These are phyloP conservation scores for Flexamia atlantica DNA, from an alignment of 2,888 invertebrate genomes.

Conservation along the genomic window DNA sequence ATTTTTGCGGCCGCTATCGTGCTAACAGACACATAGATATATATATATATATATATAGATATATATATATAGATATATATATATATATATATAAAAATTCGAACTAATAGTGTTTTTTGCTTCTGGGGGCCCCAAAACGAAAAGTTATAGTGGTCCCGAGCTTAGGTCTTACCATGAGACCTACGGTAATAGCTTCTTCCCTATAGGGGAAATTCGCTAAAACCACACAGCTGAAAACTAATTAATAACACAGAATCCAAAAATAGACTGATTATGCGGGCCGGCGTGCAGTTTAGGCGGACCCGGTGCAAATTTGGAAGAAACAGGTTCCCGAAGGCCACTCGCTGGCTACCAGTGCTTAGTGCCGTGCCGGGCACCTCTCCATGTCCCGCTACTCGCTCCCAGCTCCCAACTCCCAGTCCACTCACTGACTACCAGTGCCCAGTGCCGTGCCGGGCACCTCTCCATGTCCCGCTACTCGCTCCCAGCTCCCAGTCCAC, in stretches of 20 bases:
- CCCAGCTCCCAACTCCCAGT: not conserved
- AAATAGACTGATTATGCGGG: slow-evolving; percentile 34
- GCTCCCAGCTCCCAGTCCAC: not conserved
- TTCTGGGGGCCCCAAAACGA: no score
- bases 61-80: no score
- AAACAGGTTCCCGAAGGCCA: slow-evolving; percentile 33
- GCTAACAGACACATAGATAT: no score
- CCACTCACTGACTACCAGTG: not conserved
- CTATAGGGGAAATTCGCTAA: no score
- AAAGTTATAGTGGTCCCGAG: no score
- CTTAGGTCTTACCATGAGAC: no score
- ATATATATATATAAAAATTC: no score
- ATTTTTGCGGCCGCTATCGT: no score
- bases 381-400: not conserved
- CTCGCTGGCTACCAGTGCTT: not conserved
- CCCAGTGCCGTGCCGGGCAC: not conserved
- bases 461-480: not conserved
- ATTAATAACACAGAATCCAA: not conserved
- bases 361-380: not conserved
- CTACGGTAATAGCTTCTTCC: no score
- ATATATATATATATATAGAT: no score
- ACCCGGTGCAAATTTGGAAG: slow-evolving; percentile 33
- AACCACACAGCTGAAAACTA: not conserved
- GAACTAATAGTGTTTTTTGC: no score
- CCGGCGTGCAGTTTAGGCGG: slow-evolving; percentile 23